Conservation (phyloP, 1,140 invertebrate species). For the Calycopis cecrops region DNA sequence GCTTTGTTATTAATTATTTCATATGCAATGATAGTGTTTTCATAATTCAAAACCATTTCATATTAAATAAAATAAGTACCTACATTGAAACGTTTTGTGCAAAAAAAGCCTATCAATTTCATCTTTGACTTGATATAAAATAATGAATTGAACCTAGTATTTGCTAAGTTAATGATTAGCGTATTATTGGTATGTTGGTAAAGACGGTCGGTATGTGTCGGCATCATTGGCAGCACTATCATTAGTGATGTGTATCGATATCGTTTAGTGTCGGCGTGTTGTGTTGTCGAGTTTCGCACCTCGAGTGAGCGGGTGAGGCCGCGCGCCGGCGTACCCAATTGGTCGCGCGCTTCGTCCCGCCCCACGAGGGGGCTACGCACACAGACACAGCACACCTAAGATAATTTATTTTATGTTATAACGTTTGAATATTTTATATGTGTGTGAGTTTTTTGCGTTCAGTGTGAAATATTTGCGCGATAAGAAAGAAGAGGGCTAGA, state of each 20-base stretch:
- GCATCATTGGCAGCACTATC: no score
- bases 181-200: no score
- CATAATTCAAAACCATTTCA: no score
- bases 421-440: conserved; percentile 74
- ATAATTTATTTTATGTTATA: conserved; percentile 75
- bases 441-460: conserved; percentile 74
- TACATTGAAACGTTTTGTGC: no score
- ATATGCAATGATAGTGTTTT: no score
- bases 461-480: conserved; percentile 74
- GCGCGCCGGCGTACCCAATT: conserved; percentile 61
- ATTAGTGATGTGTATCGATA: background rate
- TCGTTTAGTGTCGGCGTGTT: conserved; percentile 12
- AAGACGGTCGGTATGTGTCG: no score
- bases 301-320: conserved; percentile 43
- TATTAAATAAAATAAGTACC: no score
- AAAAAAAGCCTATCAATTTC: no score
- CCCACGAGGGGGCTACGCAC: conserved; percentile 60
- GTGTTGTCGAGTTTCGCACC: conserved; percentile 26
- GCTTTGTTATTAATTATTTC: no score
- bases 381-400: conserved; percentile 64
- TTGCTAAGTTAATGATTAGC: no score
- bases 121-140: no score
- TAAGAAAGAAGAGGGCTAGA: conserved; percentile 72
- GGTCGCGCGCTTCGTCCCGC: conserved; percentile 52
- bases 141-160: no score